Base-by-base conservation (phyloP, 2,797 vertebrate species). In the Acrossocheilus wenchowensis region DNA sequence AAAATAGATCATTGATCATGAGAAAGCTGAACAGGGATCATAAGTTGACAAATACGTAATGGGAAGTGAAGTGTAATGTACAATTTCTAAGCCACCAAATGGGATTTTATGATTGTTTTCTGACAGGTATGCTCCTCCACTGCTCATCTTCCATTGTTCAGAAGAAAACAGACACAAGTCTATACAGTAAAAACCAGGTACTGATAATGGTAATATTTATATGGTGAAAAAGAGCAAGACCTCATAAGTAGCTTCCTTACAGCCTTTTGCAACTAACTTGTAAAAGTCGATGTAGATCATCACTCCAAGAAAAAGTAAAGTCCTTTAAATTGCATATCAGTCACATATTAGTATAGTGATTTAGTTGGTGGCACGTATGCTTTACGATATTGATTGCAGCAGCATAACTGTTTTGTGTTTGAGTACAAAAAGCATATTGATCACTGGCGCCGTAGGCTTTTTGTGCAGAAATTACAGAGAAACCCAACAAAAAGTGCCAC, bases 291-390 rank as follows among this genome's bases (percentile, higher is more conserved):
- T 88, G 83, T 86, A 89, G 90, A 86, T 91, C 93, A 93, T 92
- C 89, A 92, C 92, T 92, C 81, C 89, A 90, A 93, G 89, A 86
- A 88, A 90, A 39, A 86, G 86, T 39, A 21, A 39, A 41, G 68
- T 71, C 80, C 57, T 82, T 87, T 87, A 86, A 87, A 89, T 57
- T 74, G 34, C 50, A 89, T 80, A 87, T 87, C 84, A 88, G 84
- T 85, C 72, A 89, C 84, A 81, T 60, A 54, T 86, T 85, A 62
- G 30, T 66, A 74, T 15, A 86, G 77, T 90, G 89, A 85, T 86
- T 90, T 91, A 90, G 87, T 90, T 92, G 92, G 92, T 93, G 91
- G 91, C 91, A 60, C 92, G 90, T 90, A 88, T 87, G 90, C 89
- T 88, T 71, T 66, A 88, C 77, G 34, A 75, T 91, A 90, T 86